These are phyloP conservation scores for Xanthostigma xanthostigma DNA, from an alignment of 2,888 invertebrate species.

Conservation along the genomic window DNA sequence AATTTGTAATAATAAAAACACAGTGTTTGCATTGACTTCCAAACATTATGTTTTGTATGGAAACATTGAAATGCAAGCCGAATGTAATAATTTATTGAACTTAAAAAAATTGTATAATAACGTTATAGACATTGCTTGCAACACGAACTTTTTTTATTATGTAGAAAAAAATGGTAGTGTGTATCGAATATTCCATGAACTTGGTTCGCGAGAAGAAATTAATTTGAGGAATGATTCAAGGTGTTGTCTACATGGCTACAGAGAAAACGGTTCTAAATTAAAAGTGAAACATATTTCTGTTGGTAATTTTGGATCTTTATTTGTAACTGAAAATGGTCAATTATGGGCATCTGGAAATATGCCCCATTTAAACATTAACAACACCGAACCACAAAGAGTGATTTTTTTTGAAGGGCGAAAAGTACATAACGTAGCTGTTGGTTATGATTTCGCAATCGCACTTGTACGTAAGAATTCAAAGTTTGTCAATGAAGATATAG, in stretches of 20 bases:
- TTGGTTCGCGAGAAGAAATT: slow-evolving; percentile 43
- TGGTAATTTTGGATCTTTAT: slow-evolving; percentile 45
- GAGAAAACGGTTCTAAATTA: slow-evolving; percentile 39
- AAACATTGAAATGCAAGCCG: slow-evolving; percentile 19
- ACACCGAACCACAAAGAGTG: slow-evolving; percentile 43
- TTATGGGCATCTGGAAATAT: slow-evolving; percentile 55
- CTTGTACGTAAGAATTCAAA: slow-evolving; percentile 44
- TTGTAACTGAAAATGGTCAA: slow-evolving; percentile 48
- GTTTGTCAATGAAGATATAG: slow-evolving; percentile 29
- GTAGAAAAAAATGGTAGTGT: slow-evolving; percentile 46
- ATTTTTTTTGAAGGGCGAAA: slow-evolving; percentile 52
- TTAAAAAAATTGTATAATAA: slow-evolving; percentile 35
- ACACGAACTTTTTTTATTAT: slow-evolving; percentile 40
- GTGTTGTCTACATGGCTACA: slow-evolving; percentile 50
- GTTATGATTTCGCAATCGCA: slow-evolving; percentile 61
- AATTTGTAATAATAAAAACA: slow-evolving; percentile 29
- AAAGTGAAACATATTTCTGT: slow-evolving; percentile 46
- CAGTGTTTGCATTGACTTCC: slow-evolving; percentile 30
- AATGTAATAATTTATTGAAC: slow-evolving; percentile 29
- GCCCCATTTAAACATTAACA: slow-evolving; percentile 48
- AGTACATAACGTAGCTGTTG: slow-evolving; percentile 56
- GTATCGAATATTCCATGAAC: slow-evolving; percentile 35
- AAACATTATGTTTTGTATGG: slow-evolving; percentile 30
- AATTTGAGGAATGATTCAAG: slow-evolving; percentile 46
- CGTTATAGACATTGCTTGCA: slow-evolving; percentile 47